Percentiles rank a stretch among this genome's conserved stretches.
phyloP scores from a whole-genome alignment of 2,888 invertebrate species.

The Anodontia alba region DNA sequence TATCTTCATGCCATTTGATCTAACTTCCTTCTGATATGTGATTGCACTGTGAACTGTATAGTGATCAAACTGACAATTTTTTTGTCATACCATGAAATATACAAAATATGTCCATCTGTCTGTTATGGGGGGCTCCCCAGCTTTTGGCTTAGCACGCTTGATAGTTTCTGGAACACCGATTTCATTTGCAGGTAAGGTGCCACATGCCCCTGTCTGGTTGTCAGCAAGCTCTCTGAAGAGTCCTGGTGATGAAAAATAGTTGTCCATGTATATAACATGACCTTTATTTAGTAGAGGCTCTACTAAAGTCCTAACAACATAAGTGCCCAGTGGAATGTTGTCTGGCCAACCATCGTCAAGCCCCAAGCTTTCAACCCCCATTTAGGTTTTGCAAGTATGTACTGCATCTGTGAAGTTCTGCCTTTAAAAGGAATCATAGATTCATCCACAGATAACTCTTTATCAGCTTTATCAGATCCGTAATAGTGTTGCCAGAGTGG shows the following conservation, averaged over 20 bases:
- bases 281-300: conserved; percentile 34
- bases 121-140: conserved; percentile 23
- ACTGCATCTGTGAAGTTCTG: no score
- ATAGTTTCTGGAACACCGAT: conserved; percentile 46
- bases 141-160: conserved; percentile 36
- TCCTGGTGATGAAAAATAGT: conserved; percentile 43
- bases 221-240: no score
- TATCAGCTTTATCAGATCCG: no score
- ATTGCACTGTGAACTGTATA: conserved; percentile 36
- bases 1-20: no score
- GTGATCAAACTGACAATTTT: conserved; percentile 32
- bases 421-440: not conserved
- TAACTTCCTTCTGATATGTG: no score
- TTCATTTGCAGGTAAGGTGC: conserved; percentile 44
- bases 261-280: conserved; percentile 51
- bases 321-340: not conserved
- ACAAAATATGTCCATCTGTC: conserved; percentile 25
- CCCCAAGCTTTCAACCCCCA: not conserved
- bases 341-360: not conserved
- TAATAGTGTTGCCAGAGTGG: not conserved
- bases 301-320: conserved; percentile 11
- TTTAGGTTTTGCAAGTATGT: not conserved
- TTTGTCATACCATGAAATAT: conserved; percentile 40
- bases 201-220: no score
- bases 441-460: not conserved